Conservation (phyloP, 2,888 invertebrate species). For the Pecten maximus region DNA sequence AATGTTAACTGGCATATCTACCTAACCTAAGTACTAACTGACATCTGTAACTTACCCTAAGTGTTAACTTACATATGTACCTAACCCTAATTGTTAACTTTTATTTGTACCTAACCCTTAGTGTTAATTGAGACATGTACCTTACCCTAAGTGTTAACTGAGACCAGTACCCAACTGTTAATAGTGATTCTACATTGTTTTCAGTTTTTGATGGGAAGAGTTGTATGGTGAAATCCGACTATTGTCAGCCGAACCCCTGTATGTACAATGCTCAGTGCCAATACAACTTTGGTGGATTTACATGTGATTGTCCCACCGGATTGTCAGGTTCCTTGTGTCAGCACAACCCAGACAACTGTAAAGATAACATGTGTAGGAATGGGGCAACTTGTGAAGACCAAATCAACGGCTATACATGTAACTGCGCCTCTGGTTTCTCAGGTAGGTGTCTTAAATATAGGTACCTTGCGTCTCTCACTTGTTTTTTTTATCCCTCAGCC, state of each 20-base stretch:
- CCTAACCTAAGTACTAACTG: no score
- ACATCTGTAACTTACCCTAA: no score
- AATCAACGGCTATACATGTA: slow-evolving; percentile 92
- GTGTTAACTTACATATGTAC: no score
- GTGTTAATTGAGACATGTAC: no score
- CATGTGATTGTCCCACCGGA: slow-evolving; percentile 66
- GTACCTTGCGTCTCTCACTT: not conserved
- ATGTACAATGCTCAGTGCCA: slow-evolving; percentile 58
- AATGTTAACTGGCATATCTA: no score
- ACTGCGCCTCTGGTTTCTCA: slow-evolving; percentile 92
- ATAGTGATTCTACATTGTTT: not conserved
- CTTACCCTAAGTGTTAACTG: no score
- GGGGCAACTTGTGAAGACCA: slow-evolving; percentile 77
- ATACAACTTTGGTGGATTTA: slow-evolving; percentile 48
- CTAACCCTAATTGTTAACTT: no score
- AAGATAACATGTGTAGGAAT: slow-evolving; percentile 50
- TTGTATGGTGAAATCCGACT: slow-evolving; percentile 56
- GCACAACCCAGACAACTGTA: slow-evolving; percentile 84
- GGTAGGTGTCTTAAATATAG: slow-evolving; percentile 85
- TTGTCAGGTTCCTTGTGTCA: slow-evolving; percentile 69
- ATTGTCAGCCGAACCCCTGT: slow-evolving; percentile 62
- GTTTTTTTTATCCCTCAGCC: no score
- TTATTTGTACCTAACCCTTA: no score
- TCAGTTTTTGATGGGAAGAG: slow-evolving; percentile 60
- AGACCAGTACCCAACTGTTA: no score